These are phyloP conservation scores for Tachystola acroxantha DNA, from an alignment of 2,888 invertebrate genomes.

Conservation along the genomic window DNA sequence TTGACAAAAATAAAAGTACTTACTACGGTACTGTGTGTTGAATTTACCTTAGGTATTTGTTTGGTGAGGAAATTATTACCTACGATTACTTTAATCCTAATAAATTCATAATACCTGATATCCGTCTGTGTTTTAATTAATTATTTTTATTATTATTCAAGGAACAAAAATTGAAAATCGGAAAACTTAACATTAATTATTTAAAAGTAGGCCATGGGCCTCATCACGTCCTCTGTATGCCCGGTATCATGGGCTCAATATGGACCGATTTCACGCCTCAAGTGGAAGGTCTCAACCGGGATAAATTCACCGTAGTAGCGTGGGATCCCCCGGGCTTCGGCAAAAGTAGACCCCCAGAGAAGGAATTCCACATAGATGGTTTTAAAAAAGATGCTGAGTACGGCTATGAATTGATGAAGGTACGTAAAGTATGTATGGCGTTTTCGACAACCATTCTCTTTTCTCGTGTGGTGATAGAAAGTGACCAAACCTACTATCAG, in stretches of 20 bases:
- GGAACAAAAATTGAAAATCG: neutral
- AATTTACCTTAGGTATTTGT: too few relatives aligned
- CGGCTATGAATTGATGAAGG: conserved; percentile 86
- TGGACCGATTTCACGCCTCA: conserved; percentile 91
- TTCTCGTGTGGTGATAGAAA: too few relatives aligned
- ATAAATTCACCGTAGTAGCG: conserved; percentile 81
- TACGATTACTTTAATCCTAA: too few relatives aligned
- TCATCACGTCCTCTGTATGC: conserved; percentile 83
- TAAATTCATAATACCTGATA: too few relatives aligned
- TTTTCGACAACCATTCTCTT: too few relatives aligned
- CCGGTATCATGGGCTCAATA: conserved; percentile 89
- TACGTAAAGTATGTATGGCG: conserved; percentile 81
- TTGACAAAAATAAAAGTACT: too few relatives aligned
- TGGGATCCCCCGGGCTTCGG: conserved; percentile 96
- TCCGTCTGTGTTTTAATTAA: too few relatives aligned
- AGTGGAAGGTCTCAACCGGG: conserved; percentile 80
- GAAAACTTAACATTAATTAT: conserved; percentile 69
- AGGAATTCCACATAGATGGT: conserved; percentile 83
- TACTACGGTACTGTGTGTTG: too few relatives aligned
- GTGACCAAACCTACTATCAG: too few relatives aligned
- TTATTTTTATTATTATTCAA: too few relatives aligned
- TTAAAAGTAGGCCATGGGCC: conserved; percentile 80
- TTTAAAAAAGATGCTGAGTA: conserved; percentile 85
- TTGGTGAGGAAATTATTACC: too few relatives aligned
- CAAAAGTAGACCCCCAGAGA: conserved; percentile 86